These are phyloP conservation scores for Drosophila merina DNA, from an alignment of 2,888 invertebrate genomes.

Conservation along the genomic window DNA sequence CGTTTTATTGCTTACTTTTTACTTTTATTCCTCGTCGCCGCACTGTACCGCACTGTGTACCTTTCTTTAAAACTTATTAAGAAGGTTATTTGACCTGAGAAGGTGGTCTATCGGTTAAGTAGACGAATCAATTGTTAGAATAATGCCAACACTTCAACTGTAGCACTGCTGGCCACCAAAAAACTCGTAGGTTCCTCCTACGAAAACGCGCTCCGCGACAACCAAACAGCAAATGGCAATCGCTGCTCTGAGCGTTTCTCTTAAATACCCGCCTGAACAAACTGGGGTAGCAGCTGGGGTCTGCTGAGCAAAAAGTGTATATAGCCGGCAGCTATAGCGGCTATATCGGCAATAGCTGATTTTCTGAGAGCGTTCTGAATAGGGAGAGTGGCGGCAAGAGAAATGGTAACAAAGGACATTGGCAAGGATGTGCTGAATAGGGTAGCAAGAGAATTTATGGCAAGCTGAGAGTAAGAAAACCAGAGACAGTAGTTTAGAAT, in stretches of 20 bases:
- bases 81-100: background rate
- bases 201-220: constrained; percentile 35
- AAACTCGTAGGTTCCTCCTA: constrained; percentile 11
- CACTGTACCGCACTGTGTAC: constrained; percentile 11
- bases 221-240: constrained; percentile 27
- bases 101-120: constrained; percentile 3
- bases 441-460: background rate
- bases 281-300: constrained; percentile 5
- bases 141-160: constrained; percentile 33
- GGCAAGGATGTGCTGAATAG: constrained; percentile 25
- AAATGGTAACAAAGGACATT: constrained; percentile 10
- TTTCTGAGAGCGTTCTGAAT: background rate
- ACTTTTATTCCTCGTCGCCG: background rate
- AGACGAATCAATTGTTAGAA: constrained; percentile 14
- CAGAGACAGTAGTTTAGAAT: background rate
- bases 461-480: background rate
- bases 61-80: constrained; percentile 5
- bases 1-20: constrained; percentile 23
- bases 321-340: constrained; percentile 1
- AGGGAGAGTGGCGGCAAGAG: background rate
- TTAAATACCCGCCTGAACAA: constrained; percentile 27
- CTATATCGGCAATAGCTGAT: background rate
- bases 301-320: constrained; percentile 1
- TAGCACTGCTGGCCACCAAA: constrained; percentile 28
- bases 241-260: background rate